phyloP scores from a whole-genome alignment of 1,140 invertebrate genomes.

The Campoletis sonorensis region DNA sequence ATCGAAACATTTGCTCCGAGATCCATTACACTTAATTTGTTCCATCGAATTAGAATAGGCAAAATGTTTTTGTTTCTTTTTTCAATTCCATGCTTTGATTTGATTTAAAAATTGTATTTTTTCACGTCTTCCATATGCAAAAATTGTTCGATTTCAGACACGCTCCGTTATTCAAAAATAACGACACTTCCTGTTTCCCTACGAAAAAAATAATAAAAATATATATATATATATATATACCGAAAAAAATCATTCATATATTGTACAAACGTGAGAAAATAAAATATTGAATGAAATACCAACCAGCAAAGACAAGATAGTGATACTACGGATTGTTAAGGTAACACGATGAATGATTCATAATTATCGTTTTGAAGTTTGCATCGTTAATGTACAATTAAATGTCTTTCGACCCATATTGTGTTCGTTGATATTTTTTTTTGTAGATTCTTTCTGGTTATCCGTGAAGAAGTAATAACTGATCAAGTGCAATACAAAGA shows the following conservation, averaged over 20 bases:
- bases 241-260: too few relatives aligned
- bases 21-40: neutral
- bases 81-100: too few relatives aligned
- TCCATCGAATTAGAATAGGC: neutral
- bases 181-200: conserved; percentile 35
- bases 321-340: conserved; percentile 55
- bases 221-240: too few relatives aligned
- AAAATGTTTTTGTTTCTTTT: neutral
- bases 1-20: neutral
- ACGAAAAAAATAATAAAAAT: conserved; percentile 30
- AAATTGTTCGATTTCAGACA: neutral
- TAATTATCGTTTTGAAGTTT: conserved; percentile 6
- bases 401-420: too few relatives aligned
- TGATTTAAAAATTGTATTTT: neutral
- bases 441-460: too few relatives aligned
- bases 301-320: conserved; percentile 57
- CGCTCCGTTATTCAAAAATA: conserved; percentile 4
- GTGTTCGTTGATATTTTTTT: too few relatives aligned
- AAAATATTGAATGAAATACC: conserved; percentile 35
- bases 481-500: too few relatives aligned
- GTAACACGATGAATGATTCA: conserved; percentile 38
- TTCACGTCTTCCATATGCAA: conserved; percentile 25
- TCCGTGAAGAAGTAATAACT: too few relatives aligned
- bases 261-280: conserved; percentile 17
- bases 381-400: too few relatives aligned